phyloP scores from a whole-genome alignment of 2,797 vertebrate genomes.

The Florisuga fusca region DNA sequence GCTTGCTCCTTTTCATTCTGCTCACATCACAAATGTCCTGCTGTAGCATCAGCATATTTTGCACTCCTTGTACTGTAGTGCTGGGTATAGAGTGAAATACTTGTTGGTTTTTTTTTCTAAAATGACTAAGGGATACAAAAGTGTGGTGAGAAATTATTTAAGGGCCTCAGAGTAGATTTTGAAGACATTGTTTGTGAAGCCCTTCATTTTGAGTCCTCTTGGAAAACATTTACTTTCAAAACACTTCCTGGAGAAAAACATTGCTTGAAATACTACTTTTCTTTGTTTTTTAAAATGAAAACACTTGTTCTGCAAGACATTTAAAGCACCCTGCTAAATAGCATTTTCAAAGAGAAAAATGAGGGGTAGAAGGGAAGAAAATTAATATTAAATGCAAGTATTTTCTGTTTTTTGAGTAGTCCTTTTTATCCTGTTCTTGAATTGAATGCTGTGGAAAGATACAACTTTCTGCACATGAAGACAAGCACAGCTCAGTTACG shows the following conservation, averaged over 20 bases:
- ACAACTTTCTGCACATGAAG: background rate
- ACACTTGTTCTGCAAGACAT: background rate
- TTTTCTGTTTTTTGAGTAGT: background rate
- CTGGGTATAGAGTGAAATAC: background rate
- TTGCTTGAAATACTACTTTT: accelerated
- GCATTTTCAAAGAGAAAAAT: background rate
- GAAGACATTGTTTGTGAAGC: background rate
- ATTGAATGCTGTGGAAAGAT: accelerated
- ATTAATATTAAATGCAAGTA: background rate
- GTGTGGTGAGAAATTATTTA: background rate
- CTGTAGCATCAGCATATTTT: background rate
- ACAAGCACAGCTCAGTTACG: background rate
- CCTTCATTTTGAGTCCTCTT: background rate
- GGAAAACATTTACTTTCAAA: background rate
- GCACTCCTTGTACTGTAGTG: background rate
- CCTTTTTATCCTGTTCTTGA: background rate
- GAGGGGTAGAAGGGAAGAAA: background rate
- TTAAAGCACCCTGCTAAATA: background rate
- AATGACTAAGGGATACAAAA: background rate
- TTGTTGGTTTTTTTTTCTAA: background rate
- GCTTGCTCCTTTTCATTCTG: background rate
- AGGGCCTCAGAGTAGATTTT: background rate
- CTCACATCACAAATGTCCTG: background rate
- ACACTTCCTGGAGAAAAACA: background rate
- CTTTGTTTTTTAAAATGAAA: background rate